These are phyloP conservation scores for Caenorhabditis macrosperma DNA, from an alignment of 2,888 invertebrate genomes.

Conservation along the genomic window DNA sequence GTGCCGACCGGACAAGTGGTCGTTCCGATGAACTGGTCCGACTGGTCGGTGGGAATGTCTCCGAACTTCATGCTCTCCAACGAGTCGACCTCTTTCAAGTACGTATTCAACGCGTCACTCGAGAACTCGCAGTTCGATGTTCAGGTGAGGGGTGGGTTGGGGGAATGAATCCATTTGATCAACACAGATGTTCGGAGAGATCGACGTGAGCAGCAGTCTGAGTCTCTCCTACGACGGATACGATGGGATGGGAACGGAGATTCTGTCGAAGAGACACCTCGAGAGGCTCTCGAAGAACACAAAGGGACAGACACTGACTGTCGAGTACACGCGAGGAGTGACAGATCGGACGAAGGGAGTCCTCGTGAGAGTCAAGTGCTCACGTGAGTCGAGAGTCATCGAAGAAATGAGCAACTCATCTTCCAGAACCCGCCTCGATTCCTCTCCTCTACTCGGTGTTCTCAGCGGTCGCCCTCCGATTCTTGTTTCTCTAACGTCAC, in stretches of 20 bases:
- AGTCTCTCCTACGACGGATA: conserved; percentile 44
- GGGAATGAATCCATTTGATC: background rate
- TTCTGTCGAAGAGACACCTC: conserved; percentile 6
- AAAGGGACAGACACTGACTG: conserved; percentile 38
- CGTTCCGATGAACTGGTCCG: conserved; percentile 50
- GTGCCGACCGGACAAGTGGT: background rate
- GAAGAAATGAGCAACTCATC: no score
- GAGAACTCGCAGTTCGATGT: conserved; percentile 47
- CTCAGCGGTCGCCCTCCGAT: background rate
- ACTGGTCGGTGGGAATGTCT: conserved; percentile 59
- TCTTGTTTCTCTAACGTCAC: conserved; percentile 2
- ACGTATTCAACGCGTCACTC: conserved; percentile 26
- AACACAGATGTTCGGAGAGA: conserved; percentile 52
- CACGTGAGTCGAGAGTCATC: conserved; percentile 45
- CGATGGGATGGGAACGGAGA: conserved; percentile 47
- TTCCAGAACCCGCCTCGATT: conserved; percentile 34
- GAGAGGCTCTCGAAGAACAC: conserved; percentile 8
- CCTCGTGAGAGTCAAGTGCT: conserved; percentile 43
- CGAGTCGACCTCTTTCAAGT: conserved; percentile 39
- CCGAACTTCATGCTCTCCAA: conserved; percentile 50
- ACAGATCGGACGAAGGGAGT: conserved; percentile 48
- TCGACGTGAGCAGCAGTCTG: conserved; percentile 12
- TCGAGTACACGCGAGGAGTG: conserved; percentile 53
- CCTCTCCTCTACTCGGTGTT: conserved; percentile 23
- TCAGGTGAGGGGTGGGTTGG: background rate